Base-by-base conservation (phyloP, 2,888 invertebrate species). In the Terebella lapidaria region DNA sequence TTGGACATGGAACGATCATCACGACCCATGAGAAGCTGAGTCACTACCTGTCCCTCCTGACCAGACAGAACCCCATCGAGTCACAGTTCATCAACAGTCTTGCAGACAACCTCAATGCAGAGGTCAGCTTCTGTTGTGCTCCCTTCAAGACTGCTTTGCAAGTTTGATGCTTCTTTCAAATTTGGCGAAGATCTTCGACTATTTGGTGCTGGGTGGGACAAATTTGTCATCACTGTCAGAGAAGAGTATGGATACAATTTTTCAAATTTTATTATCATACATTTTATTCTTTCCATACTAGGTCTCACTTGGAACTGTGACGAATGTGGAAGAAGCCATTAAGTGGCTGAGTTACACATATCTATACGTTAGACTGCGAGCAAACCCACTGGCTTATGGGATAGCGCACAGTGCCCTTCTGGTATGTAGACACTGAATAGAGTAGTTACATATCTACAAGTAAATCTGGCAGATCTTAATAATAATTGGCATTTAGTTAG, bases 261-360 rank as follows among this genome's bases (percentile, higher is more conserved):
- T n/a, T n/a, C n/a, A n/a, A n/a, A n/a, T n/a, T n/a, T n/a, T n/a
- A n/a, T n/a, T n/a, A n/a, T n/a, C n/a, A n/a, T n/a, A n/a, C n/a
- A n/a, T n/a, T n/a, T n/a, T n/a, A n/a, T n/a, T n/a, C n/a, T n/a
- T n/a, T n/a, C n/a, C n/a, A n/a, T n/a, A n/a, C 26, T 77, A 90
- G 89, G 87, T 94, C 56, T 88, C 92, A 0, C 83, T 96, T 20
- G 97, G 99, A n/a, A 97, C 95, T 1, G 94, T 99, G 28, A 89
- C 92, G 0, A 97, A 92, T 73, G 86, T 97, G 3, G 89, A 91
- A 62, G 99, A 99, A 81, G 99, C 95, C 0, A 91, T 97, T 0
- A 90, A 93, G 77, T 99, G 99, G 99, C 83, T 99, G 27, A 93
- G 92, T 73, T 99, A 97, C 77, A 96, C 97, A 0, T 97, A 99